phyloP scores from a whole-genome alignment of 2,113 vertebrate genomes.

The Procapra przewalskii region DNA sequence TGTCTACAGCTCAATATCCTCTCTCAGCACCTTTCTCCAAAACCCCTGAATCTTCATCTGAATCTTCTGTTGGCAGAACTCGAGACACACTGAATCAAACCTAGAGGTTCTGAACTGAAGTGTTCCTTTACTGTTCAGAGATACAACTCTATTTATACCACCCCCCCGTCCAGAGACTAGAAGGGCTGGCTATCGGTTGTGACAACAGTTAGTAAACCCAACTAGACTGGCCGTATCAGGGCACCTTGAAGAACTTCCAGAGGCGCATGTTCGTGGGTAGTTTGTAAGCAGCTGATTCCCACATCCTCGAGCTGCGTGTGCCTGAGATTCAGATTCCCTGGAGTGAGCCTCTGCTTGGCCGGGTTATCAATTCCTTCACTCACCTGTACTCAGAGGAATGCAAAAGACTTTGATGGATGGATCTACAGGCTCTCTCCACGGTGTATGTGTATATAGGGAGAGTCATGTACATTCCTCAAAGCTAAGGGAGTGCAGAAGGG shows the following conservation, averaged over 20 bases:
- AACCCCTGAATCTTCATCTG: neutral
- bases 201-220: neutral
- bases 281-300: neutral
- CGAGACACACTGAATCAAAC: neutral
- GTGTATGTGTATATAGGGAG: accelerated
- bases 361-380: neutral
- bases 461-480: neutral
- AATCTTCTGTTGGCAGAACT: neutral
- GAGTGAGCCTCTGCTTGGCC: neutral
- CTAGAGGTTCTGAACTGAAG: neutral
- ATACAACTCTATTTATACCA: neutral
- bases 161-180: neutral
- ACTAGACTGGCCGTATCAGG: neutral
- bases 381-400: neutral
- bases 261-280: neutral
- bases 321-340: neutral
- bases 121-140: neutral
- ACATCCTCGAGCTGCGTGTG: neutral
- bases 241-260: neutral
- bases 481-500: neutral
- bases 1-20: neutral
- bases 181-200: neutral
- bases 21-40: neutral
- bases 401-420: neutral
- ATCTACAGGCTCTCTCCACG: neutral